These are phyloP conservation scores for Alectura lathami DNA, from an alignment of 2,113 vertebrate species.

Conservation along the genomic window DNA sequence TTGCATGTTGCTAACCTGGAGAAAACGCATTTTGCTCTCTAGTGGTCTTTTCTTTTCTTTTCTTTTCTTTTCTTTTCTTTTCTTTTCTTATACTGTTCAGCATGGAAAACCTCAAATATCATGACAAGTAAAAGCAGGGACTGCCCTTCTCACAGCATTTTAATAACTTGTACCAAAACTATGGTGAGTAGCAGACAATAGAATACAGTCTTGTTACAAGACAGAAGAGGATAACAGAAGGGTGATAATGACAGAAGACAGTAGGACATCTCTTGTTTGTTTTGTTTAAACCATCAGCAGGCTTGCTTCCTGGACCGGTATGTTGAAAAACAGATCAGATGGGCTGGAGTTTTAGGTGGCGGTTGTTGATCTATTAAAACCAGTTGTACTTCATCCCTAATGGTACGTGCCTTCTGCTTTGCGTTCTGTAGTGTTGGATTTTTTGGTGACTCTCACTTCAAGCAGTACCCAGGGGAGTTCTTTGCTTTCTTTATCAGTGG, in stretches of 20 bases:
- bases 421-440: not conserved
- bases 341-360: not conserved
- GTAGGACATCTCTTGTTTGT: not conserved
- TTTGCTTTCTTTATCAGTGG: not conserved
- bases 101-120: not conserved
- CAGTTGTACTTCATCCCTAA: conserved; percentile 1
- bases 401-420: conserved; percentile 2
- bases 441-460: not conserved
- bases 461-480: not conserved
- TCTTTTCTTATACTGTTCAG: not conserved
- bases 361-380: not conserved
- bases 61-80: not conserved
- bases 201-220: not conserved
- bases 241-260: not conserved
- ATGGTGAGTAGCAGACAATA: not conserved
- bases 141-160: conserved; percentile 21
- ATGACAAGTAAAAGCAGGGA: not conserved
- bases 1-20: not conserved
- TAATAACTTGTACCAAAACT: not conserved
- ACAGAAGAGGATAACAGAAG: not conserved
- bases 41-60: not conserved
- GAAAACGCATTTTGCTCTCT: not conserved
- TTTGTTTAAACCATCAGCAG: conserved; percentile 26
- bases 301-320: not conserved
- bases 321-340: not conserved